Evolutionary conservation across 2,113 vertebrate genomes (phyloP).

Genomic region (Mungos mungo): DNA sequence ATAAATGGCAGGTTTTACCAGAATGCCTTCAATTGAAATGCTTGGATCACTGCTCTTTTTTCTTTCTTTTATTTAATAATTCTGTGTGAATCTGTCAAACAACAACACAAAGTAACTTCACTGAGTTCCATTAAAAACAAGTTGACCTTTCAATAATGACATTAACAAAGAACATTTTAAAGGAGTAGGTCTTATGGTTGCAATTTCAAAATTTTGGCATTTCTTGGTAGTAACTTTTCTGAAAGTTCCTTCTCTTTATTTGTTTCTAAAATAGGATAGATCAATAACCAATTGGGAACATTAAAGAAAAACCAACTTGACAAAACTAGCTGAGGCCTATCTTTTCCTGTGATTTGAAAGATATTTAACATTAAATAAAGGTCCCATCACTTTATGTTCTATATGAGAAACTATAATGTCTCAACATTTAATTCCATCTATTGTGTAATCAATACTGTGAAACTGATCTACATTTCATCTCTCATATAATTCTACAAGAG

Average conservation of each 20-base stretch:
- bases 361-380: constrained; percentile 31
- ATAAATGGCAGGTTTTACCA: constrained; percentile 74
- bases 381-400: background rate
- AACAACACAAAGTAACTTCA: constrained; percentile 69
- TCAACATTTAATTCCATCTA: constrained; percentile 24
- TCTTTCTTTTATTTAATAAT: constrained; percentile 59
- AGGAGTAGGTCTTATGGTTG: background rate
- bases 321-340: background rate
- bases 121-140: constrained; percentile 58
- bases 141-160: constrained; percentile 62
- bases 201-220: constrained; percentile 50
- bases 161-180: constrained; percentile 67
- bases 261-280: constrained; percentile 26
- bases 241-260: constrained; percentile 26
- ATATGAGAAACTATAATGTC: background rate
- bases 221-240: constrained; percentile 21
- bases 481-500: background rate
- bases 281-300: background rate
- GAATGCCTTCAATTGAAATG: constrained; percentile 81
- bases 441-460: constrained; percentile 14
- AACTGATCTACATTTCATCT: constrained; percentile 18
- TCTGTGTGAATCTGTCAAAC: constrained; percentile 81
- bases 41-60: constrained; percentile 73
- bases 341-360: constrained; percentile 18
- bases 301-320: background rate